Evolutionary conservation across 2,888 invertebrate genomes (phyloP).

Genomic region (Epiperipatus broadwayi): DNA sequence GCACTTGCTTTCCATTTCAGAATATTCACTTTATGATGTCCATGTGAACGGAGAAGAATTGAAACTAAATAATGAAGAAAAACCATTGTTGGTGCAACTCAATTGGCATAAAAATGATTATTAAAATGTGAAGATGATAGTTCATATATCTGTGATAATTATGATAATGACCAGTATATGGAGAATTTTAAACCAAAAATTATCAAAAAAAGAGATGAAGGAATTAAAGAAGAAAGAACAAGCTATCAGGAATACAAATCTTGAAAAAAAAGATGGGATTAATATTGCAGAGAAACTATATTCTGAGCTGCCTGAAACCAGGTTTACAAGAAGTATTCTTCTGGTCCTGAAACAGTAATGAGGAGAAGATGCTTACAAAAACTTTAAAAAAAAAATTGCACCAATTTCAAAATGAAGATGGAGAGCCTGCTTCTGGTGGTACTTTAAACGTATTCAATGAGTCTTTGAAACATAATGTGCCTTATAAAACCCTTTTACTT

Average conservation of each 20-base stretch:
- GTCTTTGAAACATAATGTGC: no score
- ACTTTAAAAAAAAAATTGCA: slow-evolving; percentile 83
- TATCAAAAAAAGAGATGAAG: slow-evolving; percentile 93
- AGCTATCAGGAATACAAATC: slow-evolving; percentile 12
- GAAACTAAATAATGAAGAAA: slow-evolving; percentile 69
- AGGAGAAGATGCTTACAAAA: slow-evolving; percentile 84
- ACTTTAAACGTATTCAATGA: no score
- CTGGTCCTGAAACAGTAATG: slow-evolving; percentile 99
- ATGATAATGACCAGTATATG: no score
- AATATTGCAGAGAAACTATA: slow-evolving; percentile 83
- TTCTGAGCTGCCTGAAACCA: slow-evolving; percentile 83
- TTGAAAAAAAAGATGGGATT: slow-evolving; percentile 40
- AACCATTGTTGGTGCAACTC: slow-evolving; percentile 84
- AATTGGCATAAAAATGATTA: slow-evolving; percentile 98
- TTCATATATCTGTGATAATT: no score
- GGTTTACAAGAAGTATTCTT: slow-evolving; percentile 95
- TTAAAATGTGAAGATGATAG: slow-evolving; percentile 70
- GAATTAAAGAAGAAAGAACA: slow-evolving; percentile 68
- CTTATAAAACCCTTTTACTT: no score
- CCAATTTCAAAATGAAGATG: slow-evolving; percentile 83
- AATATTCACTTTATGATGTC: slow-evolving; percentile 47
- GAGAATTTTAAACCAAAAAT: slow-evolving; percentile 77
- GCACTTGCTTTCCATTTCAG: slow-evolving; percentile 61
- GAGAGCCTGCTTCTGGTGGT: slow-evolving; percentile 84
- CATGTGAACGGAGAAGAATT: slow-evolving; percentile 67